A percentile compares a stretch with the other conserved stretches of the same genome.
These are phyloP conservation scores for Trinorchestia longiramus DNA, from an alignment of 1,140 invertebrate genomes.

Conservation along the genomic window DNA sequence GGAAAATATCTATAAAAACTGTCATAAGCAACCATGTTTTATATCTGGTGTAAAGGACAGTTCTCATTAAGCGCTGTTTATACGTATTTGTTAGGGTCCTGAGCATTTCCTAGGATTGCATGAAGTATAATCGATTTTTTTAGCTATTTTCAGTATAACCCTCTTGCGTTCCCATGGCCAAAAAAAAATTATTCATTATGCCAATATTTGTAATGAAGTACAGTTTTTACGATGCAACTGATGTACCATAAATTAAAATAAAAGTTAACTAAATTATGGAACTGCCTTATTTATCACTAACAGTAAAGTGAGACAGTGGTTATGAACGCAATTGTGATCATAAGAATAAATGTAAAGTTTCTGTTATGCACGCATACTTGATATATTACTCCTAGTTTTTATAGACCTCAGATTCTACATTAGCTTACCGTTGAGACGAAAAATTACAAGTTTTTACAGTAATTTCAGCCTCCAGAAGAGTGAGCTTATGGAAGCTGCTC, in stretches of 20 bases:
- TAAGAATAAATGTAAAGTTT: not conserved
- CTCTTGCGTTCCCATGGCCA: not conserved
- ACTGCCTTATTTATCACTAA: not conserved
- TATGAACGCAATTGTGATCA: not conserved
- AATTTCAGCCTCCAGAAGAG: slow-evolving; percentile 63
- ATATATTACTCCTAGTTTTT: not conserved
- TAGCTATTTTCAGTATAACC: not conserved
- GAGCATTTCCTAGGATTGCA: too few relatives aligned
- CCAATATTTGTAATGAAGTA: not conserved
- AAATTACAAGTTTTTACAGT: slow-evolving; percentile 63
- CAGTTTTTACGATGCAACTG: not conserved
- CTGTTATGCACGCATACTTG: not conserved
- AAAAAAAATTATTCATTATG: not conserved
- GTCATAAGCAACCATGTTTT: too few relatives aligned
- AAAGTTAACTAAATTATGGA: not conserved
- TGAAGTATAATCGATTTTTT: too few relatives aligned
- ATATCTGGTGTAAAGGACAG: not conserved
- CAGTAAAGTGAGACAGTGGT: not conserved
- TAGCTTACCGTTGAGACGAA: not conserved
- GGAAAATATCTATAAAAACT: too few relatives aligned
- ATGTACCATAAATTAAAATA: not conserved
- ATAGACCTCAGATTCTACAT: not conserved
- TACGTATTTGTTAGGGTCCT: not conserved
- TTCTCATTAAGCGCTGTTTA: not conserved
- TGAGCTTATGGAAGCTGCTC: slow-evolving; percentile 66